Evolutionary conservation across 2,888 invertebrate genomes (phyloP).

Genomic region (Oscheius onirici): DNA sequence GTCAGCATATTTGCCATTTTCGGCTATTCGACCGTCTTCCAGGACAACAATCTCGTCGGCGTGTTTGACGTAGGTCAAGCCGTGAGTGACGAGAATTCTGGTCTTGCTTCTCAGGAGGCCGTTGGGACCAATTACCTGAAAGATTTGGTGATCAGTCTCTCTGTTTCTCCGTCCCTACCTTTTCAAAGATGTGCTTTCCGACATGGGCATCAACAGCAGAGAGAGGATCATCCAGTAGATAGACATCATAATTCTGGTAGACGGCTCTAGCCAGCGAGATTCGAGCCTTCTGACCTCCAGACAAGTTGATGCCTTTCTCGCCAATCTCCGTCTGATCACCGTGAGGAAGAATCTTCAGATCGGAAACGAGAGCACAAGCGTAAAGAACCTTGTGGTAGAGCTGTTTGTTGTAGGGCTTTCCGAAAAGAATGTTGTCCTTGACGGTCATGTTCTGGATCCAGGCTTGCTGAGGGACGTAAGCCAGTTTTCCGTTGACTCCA

Average conservation of each 20-base stretch:
- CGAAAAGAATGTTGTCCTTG: constrained; percentile 89
- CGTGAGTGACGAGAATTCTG: constrained; percentile 91
- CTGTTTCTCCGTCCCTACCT: constrained; percentile 70
- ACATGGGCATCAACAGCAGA: constrained; percentile 97
- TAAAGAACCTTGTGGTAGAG: constrained; percentile 79
- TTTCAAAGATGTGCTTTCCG: constrained; percentile 89
- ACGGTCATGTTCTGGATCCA: constrained; percentile 78
- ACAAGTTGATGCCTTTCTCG: constrained; percentile 91
- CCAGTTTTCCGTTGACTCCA: constrained; percentile 76
- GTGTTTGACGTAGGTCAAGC: constrained; percentile 88
- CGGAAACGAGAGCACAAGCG: constrained; percentile 88
- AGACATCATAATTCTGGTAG: constrained; percentile 79
- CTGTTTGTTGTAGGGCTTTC: constrained; percentile 55
- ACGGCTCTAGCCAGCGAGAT: constrained; percentile 76
- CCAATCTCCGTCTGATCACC: constrained; percentile 98
- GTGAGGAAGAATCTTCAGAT: constrained; percentile 88
- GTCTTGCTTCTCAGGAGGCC: constrained; percentile 78
- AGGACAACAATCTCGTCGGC: constrained; percentile 90
- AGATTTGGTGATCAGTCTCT: neutral
- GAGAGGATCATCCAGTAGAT: constrained; percentile 91
- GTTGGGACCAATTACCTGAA: constrained; percentile 82
- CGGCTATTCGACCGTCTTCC: constrained; percentile 86
- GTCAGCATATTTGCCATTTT: constrained; percentile 88
- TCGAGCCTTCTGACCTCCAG: constrained; percentile 92
- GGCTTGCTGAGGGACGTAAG: constrained; percentile 88